Evolutionary conservation across 2,113 vertebrate genomes (phyloP).

Genomic region (Thinocorus orbignyianus): DNA sequence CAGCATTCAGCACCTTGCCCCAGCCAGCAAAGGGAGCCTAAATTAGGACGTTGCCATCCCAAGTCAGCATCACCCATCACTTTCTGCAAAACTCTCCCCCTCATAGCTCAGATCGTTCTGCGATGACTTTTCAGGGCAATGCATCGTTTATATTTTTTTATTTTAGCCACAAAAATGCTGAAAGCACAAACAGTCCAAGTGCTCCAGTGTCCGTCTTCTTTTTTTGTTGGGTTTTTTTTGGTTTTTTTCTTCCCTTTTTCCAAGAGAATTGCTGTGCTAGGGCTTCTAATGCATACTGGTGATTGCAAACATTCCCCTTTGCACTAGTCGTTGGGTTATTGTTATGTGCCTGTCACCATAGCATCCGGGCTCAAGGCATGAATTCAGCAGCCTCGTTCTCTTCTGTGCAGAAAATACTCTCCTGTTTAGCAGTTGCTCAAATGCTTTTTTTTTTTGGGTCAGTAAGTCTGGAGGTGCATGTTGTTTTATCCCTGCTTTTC

Average conservation of each 20-base stretch:
- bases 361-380: constrained; percentile 42
- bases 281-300: constrained; percentile 19
- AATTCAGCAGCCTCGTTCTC: background rate
- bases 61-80: background rate
- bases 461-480: background rate
- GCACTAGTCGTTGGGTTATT: background rate
- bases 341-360: constrained; percentile 49
- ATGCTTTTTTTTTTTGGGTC: background rate
- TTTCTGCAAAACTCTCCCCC: background rate
- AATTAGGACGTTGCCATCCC: background rate
- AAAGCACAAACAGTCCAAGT: background rate
- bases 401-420: background rate
- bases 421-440: background rate
- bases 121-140: background rate
- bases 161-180: constrained; percentile 45
- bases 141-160: background rate
- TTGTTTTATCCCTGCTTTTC: background rate
- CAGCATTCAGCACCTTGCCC: fast-evolving
- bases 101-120: background rate
- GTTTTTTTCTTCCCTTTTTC: background rate
- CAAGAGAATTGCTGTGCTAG: constrained; percentile 41
- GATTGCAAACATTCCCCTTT: constrained; percentile 41
- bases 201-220: constrained; percentile 38
- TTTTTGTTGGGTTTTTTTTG: too few relatives aligned
- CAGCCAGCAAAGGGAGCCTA: background rate